Conservation (phyloP, 1,140 invertebrate genomes). For the Bilobella aurantiaca region DNA sequence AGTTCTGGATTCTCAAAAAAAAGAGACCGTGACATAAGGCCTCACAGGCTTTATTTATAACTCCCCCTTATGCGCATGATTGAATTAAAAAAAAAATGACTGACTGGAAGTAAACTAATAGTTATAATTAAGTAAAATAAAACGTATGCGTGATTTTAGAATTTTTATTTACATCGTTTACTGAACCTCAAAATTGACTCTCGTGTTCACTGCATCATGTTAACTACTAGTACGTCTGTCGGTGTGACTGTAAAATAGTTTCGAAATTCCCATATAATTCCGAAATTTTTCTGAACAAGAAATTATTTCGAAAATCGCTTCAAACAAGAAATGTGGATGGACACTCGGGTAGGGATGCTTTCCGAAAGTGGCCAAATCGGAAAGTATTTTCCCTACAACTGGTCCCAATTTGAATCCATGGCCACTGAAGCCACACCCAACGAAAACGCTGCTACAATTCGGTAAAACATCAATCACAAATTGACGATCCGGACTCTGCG, state of each 20-base stretch:
- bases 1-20: background rate
- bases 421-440: constrained; percentile 28
- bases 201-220: too few species aligned
- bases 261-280: background rate
- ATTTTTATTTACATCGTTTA: too few species aligned
- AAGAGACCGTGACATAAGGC: background rate
- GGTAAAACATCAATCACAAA: constrained; percentile 26
- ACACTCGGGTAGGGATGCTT: constrained; percentile 5
- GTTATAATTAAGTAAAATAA: background rate
- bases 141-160: constrained; percentile 26
- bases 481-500: constrained; percentile 17
- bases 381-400: constrained; percentile 22
- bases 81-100: too few species aligned
- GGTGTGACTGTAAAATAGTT: background rate
- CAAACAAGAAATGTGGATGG: background rate
- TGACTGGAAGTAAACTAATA: constrained; percentile 21
- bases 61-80: constrained; percentile 16
- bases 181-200: too few species aligned
- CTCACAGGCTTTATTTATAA: constrained; percentile 25
- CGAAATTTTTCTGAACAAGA: too few species aligned
- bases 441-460: background rate
- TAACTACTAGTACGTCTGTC: too few species aligned
- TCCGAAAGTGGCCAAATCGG: constrained; percentile 10
- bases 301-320: constrained; percentile 2
- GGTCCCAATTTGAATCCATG: constrained; percentile 29